Conservation (phyloP, 2,797 vertebrate species). For the Enteromius paludinosus region DNA sequence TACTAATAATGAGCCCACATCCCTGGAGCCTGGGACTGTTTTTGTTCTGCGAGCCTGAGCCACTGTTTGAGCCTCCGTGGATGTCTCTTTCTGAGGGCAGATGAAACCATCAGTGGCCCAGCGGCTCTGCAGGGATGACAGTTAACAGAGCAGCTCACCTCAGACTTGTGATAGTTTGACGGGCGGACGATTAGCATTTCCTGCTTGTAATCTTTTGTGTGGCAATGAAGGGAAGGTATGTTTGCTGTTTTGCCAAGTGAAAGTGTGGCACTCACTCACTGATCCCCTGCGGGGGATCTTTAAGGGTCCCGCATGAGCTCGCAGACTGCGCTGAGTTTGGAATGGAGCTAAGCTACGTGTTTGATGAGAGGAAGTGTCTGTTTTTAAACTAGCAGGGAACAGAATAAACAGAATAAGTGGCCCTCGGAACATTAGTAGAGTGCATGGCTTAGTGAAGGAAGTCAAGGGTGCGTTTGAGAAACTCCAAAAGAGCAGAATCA, state of each 20-base stretch:
- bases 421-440: conserved; percentile 34
- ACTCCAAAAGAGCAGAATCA: not conserved
- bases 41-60: conserved; percentile 59
- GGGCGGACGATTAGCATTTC: conserved; percentile 61
- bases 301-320: conserved; percentile 45
- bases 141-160: conserved; percentile 53
- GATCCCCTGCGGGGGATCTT: conserved; percentile 49
- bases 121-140: conserved; percentile 52
- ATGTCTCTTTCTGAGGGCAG: conserved; percentile 55
- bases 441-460: conserved; percentile 12
- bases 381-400: conserved; percentile 13
- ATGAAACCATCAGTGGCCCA: conserved; percentile 56
- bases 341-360: conserved; percentile 56
- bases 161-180: conserved; percentile 53
- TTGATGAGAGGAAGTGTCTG: conserved; percentile 48
- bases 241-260: conserved; percentile 56
- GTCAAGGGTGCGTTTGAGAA: conserved; percentile 14
- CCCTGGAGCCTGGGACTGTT: conserved; percentile 54
- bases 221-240: conserved; percentile 58
- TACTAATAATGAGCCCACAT: conserved; percentile 62
- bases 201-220: conserved; percentile 55
- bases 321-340: conserved; percentile 44
- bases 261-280: conserved; percentile 59
- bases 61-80: conserved; percentile 56
- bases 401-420: conserved; percentile 29